These are phyloP conservation scores for Thermophis baileyi DNA, from an alignment of 2,113 vertebrate species.

Conservation along the genomic window DNA sequence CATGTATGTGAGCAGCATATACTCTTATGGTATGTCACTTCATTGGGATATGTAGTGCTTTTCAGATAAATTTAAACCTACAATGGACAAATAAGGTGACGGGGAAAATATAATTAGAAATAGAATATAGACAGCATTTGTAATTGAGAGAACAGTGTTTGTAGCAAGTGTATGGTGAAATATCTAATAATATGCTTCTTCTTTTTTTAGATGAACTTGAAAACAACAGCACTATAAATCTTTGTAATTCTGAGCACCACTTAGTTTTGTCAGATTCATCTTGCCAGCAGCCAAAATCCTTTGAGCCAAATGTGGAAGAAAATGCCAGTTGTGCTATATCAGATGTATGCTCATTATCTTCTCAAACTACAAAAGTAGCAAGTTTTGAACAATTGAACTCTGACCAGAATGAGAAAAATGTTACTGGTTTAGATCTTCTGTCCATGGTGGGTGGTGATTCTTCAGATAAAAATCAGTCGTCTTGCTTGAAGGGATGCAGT, in stretches of 20 bases:
- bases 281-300: conserved; percentile 59
- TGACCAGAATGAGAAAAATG: conserved; percentile 68
- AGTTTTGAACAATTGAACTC: conserved; percentile 47
- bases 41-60: neutral
- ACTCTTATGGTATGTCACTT: neutral
- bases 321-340: conserved; percentile 10
- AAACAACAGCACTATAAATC: conserved; percentile 64
- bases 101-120: neutral
- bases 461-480: conserved; percentile 67
- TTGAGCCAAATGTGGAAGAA: conserved; percentile 51
- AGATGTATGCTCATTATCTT: conserved; percentile 61
- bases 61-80: neutral
- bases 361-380: conserved; percentile 2
- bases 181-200: conserved; percentile 11
- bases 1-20: neutral
- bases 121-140: neutral
- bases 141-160: neutral
- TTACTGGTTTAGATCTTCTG: conserved; percentile 87
- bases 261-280: conserved; percentile 65
- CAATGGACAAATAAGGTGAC: neutral
- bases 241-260: conserved; percentile 52
- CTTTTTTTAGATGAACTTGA: conserved; percentile 77
- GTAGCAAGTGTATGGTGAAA: neutral
- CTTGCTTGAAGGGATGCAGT: conserved; percentile 72
- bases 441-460: conserved; percentile 81